These are phyloP conservation scores for Syngnathus scovelli DNA, from an alignment of 2,113 vertebrate genomes.

Conservation along the genomic window DNA sequence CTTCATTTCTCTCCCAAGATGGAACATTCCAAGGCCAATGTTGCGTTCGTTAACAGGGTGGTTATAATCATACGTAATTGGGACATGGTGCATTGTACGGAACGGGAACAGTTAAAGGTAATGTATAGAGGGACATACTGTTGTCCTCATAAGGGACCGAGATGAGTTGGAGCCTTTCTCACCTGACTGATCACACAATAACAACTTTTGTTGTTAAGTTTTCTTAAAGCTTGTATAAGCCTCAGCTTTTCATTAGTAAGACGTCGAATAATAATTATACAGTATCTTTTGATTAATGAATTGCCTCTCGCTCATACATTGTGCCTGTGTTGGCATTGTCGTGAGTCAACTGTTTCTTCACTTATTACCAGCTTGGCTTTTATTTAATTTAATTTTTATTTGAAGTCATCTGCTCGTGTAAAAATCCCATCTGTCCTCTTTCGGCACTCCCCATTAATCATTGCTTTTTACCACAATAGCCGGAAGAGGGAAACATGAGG, in stretches of 20 bases:
- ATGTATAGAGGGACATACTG: not conserved
- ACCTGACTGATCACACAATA: not conserved
- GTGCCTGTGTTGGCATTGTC: slow-evolving; percentile 5
- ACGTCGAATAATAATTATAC: not conserved
- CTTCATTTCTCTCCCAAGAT: slow-evolving; percentile 14
- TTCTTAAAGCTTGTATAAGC: not conserved
- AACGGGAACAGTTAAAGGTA: slow-evolving; percentile 25
- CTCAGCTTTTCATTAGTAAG: too few species aligned
- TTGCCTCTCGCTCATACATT: not conserved
- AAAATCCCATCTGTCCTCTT: slow-evolving; percentile 61
- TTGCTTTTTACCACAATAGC: slow-evolving; percentile 21
- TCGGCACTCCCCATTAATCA: slow-evolving; percentile 38
- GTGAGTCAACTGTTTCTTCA: slow-evolving; percentile 48
- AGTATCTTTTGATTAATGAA: not conserved
- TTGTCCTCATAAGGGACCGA: not conserved
- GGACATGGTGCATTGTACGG: not conserved
- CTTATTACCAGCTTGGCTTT: slow-evolving; percentile 43
- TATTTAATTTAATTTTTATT: slow-evolving; percentile 37
- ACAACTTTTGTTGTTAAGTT: too few species aligned
- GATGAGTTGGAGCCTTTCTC: not conserved
- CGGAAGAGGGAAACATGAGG: not conserved
- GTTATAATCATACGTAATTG: not conserved
- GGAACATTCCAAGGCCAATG: slow-evolving; percentile 10
- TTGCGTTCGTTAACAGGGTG: slow-evolving; percentile 4
- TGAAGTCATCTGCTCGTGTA: slow-evolving; percentile 54